Evolutionary conservation across 2,797 vertebrate species (phyloP).

Genomic region (Emys orbicularis): DNA sequence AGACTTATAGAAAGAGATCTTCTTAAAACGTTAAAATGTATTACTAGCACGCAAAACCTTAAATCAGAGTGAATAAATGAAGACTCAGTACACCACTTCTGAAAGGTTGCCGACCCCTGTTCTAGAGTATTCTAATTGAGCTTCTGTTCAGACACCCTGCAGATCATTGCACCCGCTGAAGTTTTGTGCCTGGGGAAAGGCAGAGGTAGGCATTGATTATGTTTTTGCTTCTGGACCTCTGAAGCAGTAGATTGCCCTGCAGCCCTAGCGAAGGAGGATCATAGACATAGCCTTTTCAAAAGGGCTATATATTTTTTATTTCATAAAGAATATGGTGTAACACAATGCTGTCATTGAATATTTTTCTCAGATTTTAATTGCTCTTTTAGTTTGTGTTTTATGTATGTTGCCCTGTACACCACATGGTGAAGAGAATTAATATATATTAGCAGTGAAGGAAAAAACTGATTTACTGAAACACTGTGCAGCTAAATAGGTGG

Average conservation of each 20-base stretch:
- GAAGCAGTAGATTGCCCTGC: not conserved
- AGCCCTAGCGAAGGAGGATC: rapidly evolving
- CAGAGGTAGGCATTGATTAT: rapidly evolving
- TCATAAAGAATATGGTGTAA: not conserved
- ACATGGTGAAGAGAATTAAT: not conserved
- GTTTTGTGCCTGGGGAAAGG: not conserved
- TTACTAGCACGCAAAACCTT: too few relatives aligned
- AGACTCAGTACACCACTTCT: too few relatives aligned
- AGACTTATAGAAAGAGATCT: too few relatives aligned
- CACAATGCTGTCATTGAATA: not conserved
- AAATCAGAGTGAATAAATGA: too few relatives aligned
- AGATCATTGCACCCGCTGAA: not conserved
- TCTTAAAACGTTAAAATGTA: too few relatives aligned
- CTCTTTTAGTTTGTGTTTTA: not conserved
- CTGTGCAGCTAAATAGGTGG: not conserved
- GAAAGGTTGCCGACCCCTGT: too few relatives aligned
- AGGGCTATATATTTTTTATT: rapidly evolving
- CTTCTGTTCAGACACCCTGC: not conserved
- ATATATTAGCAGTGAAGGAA: not conserved
- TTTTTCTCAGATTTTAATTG: not conserved
- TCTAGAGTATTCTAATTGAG: not conserved
- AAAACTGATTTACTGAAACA: not conserved
- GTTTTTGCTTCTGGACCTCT: not conserved
- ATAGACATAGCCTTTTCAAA: not conserved
- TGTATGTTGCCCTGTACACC: not conserved